Base-by-base conservation (phyloP, 2,888 invertebrate genomes). In the Nipponacmea schrenckii region DNA sequence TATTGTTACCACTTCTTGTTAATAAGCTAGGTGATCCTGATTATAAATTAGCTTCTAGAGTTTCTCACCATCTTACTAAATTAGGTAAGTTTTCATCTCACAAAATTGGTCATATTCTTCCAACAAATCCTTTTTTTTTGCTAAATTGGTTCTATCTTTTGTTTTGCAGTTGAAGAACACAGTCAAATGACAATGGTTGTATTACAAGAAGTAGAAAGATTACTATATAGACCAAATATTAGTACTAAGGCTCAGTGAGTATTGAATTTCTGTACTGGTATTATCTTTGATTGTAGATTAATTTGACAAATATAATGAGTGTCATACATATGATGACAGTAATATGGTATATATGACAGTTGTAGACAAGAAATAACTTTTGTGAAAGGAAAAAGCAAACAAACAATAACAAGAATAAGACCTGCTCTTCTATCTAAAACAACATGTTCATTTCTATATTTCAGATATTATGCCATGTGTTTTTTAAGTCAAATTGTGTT, bases 21-120 rank as follows among this genome's bases (percentile, higher is more conserved):
- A 98, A 99, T 89, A 98, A 99, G 89, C 91, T 99, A 14, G 98
- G 98, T 15, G 98, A 99, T 90, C 97, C 98, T 0, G 92, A 92
- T 14, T 92, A 93, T 80, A 94, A 95, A 82, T 93, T 98, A 0
- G 96, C 96, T 0, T 94, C 97, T 0, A 95, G 95, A 89, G 94
- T 95, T 0, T 92, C 96, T 56, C 94, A 95, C 89, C 94, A 95
- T 77, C 90, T 99, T 14, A 93, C 93, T 45, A 94, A 95, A 84
- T 90, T 98, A 4, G 85, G 89, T 89, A 80, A 74, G 84, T 74
- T 15, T 5, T 39, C 31, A 31, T 31, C 31, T 31, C 31, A 31
- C 31, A 31, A 31, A 31, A 15, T 56, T 50, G 17, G 31, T 20
- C 12, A 50, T 39, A 20, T 31, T 31, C 2, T n/a, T n/a, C 2